Conservation (phyloP, 2,888 invertebrate genomes). For the Ormia ochracea region DNA sequence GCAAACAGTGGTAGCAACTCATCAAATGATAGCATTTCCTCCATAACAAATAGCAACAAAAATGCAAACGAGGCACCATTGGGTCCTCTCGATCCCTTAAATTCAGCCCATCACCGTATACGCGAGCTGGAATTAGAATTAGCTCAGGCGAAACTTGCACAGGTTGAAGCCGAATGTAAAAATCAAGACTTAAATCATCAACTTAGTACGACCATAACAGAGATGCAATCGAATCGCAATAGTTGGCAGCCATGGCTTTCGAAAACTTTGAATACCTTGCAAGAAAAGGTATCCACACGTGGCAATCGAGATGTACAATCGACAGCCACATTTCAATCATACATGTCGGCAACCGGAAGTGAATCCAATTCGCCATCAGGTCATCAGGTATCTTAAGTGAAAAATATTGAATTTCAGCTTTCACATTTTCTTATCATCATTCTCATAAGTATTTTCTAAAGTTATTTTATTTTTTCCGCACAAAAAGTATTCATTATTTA, state of each 20-base stretch:
- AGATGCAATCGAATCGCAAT: constrained; percentile 80
- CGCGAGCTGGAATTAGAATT: constrained; percentile 95
- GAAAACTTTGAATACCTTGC: constrained; percentile 84
- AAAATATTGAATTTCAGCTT: not conserved
- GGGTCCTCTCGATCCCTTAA: constrained; percentile 75
- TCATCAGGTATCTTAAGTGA: constrained; percentile 72
- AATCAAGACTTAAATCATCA: constrained; percentile 97
- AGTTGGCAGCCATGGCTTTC: constrained; percentile 95
- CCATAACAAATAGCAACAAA: constrained; percentile 50
- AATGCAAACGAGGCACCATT: constrained; percentile 70
- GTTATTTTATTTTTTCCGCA: not conserved
- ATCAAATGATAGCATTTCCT: constrained; percentile 42
- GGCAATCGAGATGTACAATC: constrained; percentile 63
- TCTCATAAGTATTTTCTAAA: constrained; percentile 15
- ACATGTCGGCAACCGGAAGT: constrained; percentile 71
- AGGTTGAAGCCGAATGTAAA: constrained; percentile 97
- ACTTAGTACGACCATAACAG: constrained; percentile 87
- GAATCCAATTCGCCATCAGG: constrained; percentile 73
- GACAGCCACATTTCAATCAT: constrained; percentile 76
- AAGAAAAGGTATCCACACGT: constrained; percentile 76
- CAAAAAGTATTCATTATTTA: not conserved
- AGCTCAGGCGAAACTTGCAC: constrained; percentile 96
- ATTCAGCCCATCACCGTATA: constrained; percentile 79
- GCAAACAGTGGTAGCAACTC: constrained; percentile 23
- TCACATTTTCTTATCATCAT: constrained; percentile 15